phyloP scores from a whole-genome alignment of 2,113 vertebrate genomes.

The Corythoichthys haematopterus region DNA sequence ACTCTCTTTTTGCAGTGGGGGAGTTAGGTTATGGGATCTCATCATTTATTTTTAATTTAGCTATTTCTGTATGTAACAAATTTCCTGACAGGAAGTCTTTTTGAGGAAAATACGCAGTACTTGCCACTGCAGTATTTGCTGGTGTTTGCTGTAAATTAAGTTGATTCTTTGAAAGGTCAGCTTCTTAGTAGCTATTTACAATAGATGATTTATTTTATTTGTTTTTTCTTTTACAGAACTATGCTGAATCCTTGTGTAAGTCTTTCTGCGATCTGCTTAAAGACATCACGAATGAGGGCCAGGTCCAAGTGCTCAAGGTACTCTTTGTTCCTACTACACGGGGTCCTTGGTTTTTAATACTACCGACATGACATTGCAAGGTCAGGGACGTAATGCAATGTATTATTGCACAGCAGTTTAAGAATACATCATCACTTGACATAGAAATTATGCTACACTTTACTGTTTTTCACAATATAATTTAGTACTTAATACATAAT shows the following conservation, averaged over 20 bases:
- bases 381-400: neutral
- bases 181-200: neutral
- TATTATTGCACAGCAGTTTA: neutral
- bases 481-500: neutral
- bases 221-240: slow-evolving; percentile 75
- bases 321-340: neutral
- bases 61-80: no score
- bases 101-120: no score
- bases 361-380: neutral
- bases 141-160: neutral
- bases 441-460: neutral
- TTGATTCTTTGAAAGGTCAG: neutral
- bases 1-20: no score
- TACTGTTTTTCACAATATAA: neutral
- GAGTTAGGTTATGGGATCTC: no score
- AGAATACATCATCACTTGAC: neutral
- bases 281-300: slow-evolving; percentile 91
- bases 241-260: slow-evolving; percentile 81
- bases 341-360: neutral
- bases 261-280: slow-evolving; percentile 88
- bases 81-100: no score
- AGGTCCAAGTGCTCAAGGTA: slow-evolving; percentile 96
- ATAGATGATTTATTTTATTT: neutral
- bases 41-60: no score
- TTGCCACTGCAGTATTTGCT: neutral